phyloP scores from a whole-genome alignment of 2,113 vertebrate species.

The Trogon melanurus region DNA sequence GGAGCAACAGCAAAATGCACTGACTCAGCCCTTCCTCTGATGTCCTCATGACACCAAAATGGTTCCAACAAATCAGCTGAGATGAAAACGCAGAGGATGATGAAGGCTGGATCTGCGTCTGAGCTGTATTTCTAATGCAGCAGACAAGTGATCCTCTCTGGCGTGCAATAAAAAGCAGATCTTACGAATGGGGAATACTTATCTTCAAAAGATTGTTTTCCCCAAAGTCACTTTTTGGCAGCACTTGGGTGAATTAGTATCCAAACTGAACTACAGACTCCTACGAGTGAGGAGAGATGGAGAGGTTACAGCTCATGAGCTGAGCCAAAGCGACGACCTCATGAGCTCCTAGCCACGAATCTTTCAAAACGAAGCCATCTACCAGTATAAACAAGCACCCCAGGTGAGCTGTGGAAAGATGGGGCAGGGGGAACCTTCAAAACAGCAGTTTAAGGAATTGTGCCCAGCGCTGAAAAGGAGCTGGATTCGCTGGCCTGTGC shows the following conservation, averaged over 20 bases:
- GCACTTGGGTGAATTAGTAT: not conserved
- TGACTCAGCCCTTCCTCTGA: not conserved
- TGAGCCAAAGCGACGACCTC: not conserved
- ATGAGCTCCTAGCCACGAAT: not conserved
- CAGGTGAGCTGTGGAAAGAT: not conserved
- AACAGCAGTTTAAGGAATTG: not conserved
- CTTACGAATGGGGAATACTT: not conserved
- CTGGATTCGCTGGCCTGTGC: rapidly evolving
- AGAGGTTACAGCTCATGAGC: not conserved
- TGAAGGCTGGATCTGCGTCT: not conserved
- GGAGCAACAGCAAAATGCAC: not conserved
- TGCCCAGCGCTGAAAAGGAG: rapidly evolving
- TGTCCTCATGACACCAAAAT: not conserved
- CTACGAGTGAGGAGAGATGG: not conserved
- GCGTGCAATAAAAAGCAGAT: not conserved
- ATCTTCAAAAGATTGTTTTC: not conserved
- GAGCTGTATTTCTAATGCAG: rapidly evolving
- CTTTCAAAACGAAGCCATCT: not conserved
- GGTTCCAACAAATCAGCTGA: not conserved
- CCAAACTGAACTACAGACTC: not conserved
- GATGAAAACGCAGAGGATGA: not conserved
- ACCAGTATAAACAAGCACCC: not conserved
- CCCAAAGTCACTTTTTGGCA: not conserved
- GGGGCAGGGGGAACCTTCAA: not conserved
- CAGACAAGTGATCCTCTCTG: not conserved